Conservation (phyloP, 2,797 vertebrate species). For the Xenops minutus region DNA sequence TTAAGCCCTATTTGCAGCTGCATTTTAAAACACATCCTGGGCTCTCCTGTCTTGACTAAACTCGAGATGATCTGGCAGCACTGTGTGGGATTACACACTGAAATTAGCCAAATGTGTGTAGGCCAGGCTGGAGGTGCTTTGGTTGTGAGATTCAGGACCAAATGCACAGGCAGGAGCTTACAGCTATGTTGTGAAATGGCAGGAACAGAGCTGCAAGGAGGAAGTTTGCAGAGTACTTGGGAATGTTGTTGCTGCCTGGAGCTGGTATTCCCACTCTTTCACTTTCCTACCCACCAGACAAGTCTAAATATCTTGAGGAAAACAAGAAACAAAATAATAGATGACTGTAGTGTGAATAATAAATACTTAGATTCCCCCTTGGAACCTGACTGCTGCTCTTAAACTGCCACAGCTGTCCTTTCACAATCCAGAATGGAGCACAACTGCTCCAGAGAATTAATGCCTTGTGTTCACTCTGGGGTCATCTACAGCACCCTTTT, state of each 20-base stretch:
- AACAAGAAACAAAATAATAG: slow-evolving; percentile 75
- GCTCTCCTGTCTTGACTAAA: not conserved
- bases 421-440: slow-evolving; percentile 61
- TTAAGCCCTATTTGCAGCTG: not conserved
- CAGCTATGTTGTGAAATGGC: not conserved
- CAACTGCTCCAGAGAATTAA: slow-evolving; percentile 56
- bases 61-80: not conserved
- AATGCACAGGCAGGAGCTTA: not conserved
- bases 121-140: not conserved
- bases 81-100: not conserved
- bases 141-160: not conserved
- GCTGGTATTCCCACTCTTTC: slow-evolving; percentile 40
- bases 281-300: slow-evolving; percentile 68
- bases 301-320: slow-evolving; percentile 71
- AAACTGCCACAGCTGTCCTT: slow-evolving; percentile 70
- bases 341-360: slow-evolving; percentile 65
- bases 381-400: slow-evolving; percentile 59
- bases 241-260: not conserved
- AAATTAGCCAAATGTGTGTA: not conserved
- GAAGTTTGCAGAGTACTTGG: slow-evolving; percentile 10
- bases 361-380: slow-evolving; percentile 59
- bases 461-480: slow-evolving; percentile 44
- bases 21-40: slow-evolving; percentile 12
- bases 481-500: slow-evolving; percentile 1
- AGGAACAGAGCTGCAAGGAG: not conserved